A percentile compares a stretch with the other conserved stretches of the same genome.
phyloP scores from a whole-genome alignment of 64 coral and sea anemone species.

The Trachythela sp. region DNA sequence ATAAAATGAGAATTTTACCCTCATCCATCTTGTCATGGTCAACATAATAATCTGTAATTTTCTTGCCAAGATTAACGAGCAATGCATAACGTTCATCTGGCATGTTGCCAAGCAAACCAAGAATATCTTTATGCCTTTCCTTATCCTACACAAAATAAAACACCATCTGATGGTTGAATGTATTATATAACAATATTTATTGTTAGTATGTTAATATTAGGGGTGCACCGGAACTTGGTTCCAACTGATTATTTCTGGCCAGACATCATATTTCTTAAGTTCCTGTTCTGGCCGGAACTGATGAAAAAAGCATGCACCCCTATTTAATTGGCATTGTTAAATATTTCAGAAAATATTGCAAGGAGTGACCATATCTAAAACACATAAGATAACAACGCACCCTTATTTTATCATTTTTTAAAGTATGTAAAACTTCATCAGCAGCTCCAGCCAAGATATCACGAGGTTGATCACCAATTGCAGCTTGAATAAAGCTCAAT shows the following conservation, averaged over 20 bases:
- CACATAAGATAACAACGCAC: not conserved
- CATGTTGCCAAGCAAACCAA: slow-evolving; percentile 78
- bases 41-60: slow-evolving; percentile 88
- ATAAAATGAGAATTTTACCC: slow-evolving; percentile 37
- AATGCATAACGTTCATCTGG: slow-evolving; percentile 90
- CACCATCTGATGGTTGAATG: not conserved
- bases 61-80: slow-evolving; percentile 92
- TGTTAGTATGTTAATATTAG: too few species aligned
- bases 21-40: slow-evolving; percentile 80
- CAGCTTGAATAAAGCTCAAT: slow-evolving; percentile 94
- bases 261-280: too few species aligned
- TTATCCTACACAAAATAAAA: slow-evolving; percentile 58
- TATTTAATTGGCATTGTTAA: too few species aligned
- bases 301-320: too few species aligned
- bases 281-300: too few species aligned
- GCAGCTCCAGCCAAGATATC: slow-evolving; percentile 96
- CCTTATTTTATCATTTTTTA: slow-evolving; percentile 96
- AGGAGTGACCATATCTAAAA: too few species aligned
- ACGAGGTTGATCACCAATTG: slow-evolving; percentile 97
- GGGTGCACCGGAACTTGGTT: too few species aligned
- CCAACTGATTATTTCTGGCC: too few species aligned
- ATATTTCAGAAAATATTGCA: too few species aligned
- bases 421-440: slow-evolving; percentile 78
- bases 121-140: slow-evolving; percentile 83
- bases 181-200: not conserved